A percentile compares a stretch with the other conserved stretches of the same genome.
These are phyloP conservation scores for Chaitophorus viminalis DNA, from an alignment of 2,888 invertebrate genomes.

Conservation along the genomic window DNA sequence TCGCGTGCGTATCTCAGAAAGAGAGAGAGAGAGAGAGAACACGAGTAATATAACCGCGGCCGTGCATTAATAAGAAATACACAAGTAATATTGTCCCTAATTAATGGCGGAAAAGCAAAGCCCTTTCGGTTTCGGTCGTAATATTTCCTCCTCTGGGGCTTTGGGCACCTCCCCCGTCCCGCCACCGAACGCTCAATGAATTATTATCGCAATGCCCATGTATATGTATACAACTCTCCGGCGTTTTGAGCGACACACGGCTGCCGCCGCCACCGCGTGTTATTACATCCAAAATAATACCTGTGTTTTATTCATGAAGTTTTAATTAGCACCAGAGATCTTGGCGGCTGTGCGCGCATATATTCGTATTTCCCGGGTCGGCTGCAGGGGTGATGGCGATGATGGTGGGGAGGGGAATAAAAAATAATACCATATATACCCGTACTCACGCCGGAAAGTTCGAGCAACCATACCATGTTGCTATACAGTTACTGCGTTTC, in stretches of 20 bases:
- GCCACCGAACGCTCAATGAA: conserved; percentile 62
- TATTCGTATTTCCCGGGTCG: conserved; percentile 11
- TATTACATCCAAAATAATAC: conserved; percentile 66
- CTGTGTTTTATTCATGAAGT: conserved; percentile 67
- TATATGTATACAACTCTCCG: neutral
- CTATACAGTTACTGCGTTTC: neutral
- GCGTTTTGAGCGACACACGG: conserved; percentile 44
- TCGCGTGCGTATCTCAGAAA: neutral
- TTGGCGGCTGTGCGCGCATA: neutral
- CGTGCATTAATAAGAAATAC: conserved; percentile 59
- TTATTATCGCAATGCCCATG: conserved; percentile 40
- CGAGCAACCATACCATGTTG: neutral
- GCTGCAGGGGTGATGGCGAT: neutral
- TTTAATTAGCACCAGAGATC: conserved; percentile 65
- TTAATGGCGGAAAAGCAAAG: conserved; percentile 61
- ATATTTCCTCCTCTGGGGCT: conserved; percentile 55
- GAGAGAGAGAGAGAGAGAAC: neutral
- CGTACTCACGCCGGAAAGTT: conserved; percentile 32
- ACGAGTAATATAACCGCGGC: neutral
- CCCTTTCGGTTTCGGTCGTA: conserved; percentile 63
- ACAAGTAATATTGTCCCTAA: conserved; percentile 64
- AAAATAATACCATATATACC: conserved; percentile 24
- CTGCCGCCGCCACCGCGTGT: conserved; percentile 14
- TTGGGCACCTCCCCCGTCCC: conserved; percentile 62
- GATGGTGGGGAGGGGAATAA: neutral